Percentiles rank a stretch among this genome's conserved stretches.
These are phyloP conservation scores for Patella pellucida DNA, from an alignment of 2,888 invertebrate species.

Conservation along the genomic window DNA sequence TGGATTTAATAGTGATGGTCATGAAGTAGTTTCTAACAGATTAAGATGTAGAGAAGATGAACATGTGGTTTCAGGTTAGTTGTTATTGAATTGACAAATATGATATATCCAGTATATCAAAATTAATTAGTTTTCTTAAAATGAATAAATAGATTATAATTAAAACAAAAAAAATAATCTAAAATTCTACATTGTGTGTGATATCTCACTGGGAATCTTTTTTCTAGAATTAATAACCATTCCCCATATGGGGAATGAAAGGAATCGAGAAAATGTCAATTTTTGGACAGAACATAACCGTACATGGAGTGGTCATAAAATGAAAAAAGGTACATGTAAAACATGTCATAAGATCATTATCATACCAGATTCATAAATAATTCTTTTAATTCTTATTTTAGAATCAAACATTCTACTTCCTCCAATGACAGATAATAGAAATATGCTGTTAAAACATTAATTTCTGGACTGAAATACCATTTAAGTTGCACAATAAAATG, in stretches of 20 bases:
- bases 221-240: constrained; percentile 19
- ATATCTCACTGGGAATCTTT: neutral
- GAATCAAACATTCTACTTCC: constrained; percentile 9
- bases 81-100: neutral
- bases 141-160: too few species aligned
- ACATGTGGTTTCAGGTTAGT: constrained; percentile 28
- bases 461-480: constrained; percentile 52
- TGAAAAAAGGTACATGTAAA: constrained; percentile 19
- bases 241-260: constrained; percentile 39
- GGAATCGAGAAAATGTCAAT: constrained; percentile 50
- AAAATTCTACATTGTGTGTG: too few species aligned
- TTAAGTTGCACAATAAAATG: neutral
- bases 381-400: neutral
- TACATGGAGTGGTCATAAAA: constrained; percentile 19
- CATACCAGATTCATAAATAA: too few species aligned
- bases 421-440: constrained; percentile 54
- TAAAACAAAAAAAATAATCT: too few species aligned
- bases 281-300: constrained; percentile 32
- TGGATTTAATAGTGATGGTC: constrained; percentile 97
- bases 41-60: constrained; percentile 70
- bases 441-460: constrained; percentile 66
- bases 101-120: too few species aligned
- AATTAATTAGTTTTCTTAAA: too few species aligned
- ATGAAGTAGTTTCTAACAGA: constrained; percentile 81
- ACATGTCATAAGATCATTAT: too few species aligned